phyloP scores from a whole-genome alignment of 2,888 invertebrate species.

The Pachymerium ferrugineum region DNA sequence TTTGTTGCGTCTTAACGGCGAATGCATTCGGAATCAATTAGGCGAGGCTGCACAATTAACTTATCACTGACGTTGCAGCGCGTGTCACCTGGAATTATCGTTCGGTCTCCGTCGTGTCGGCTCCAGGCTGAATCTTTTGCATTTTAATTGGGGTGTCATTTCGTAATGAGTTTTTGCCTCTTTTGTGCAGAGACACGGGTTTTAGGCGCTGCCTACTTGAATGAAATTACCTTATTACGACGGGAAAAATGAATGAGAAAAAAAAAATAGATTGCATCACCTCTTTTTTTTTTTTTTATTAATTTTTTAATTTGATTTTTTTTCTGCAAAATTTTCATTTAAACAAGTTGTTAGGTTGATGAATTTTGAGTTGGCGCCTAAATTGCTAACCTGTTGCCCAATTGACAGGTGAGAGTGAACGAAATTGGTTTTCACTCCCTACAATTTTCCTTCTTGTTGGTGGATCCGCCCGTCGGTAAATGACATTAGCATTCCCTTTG shows the following conservation, averaged over 20 bases:
- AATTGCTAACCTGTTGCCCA: neutral
- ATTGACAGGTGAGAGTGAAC: no score
- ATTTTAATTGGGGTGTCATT: constrained; percentile 10
- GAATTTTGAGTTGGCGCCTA: neutral
- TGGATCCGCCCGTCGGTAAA: neutral
- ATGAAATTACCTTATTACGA: neutral
- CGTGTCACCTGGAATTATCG: constrained; percentile 17
- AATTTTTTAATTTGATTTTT: neutral
- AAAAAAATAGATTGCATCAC: no score
- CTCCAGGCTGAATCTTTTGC: constrained; percentile 10
- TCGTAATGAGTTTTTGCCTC: neutral
- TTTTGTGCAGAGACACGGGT: neutral
- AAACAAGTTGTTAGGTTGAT: neutral
- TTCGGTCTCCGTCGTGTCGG: neutral
- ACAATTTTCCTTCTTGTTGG: neutral
- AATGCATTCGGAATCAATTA: constrained; percentile 13
- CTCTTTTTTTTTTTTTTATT: neutral
- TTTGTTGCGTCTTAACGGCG: neutral
- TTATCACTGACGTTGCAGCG: constrained; percentile 10
- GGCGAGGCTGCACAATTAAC: constrained; percentile 1
- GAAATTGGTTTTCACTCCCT: no score
- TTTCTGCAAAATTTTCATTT: no score
- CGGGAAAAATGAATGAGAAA: no score
- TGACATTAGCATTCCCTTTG: constrained; percentile 13
- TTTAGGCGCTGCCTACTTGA: neutral